phyloP scores from a whole-genome alignment of 1,140 invertebrate genomes.

The Helicoverpa armigera region DNA sequence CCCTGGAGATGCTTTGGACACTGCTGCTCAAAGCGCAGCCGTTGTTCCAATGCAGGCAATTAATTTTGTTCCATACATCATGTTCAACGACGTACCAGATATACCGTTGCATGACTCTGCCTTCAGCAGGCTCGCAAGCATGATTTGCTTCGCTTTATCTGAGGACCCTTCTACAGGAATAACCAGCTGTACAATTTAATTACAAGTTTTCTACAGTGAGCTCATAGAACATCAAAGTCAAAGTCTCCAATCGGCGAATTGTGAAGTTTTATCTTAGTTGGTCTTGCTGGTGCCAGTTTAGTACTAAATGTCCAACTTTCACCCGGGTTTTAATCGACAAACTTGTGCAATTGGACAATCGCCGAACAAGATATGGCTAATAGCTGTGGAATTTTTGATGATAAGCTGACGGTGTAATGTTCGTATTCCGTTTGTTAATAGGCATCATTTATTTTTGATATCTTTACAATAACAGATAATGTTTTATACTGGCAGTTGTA shows the following conservation, averaged over 20 bases:
- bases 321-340: slow-evolving; percentile 62
- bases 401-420: slow-evolving; percentile 56
- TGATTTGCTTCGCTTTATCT: slow-evolving; percentile 72
- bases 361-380: slow-evolving; percentile 52
- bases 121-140: slow-evolving; percentile 54
- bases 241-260: slow-evolving; percentile 49
- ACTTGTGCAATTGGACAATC: slow-evolving; percentile 68
- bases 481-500: background rate
- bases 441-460: slow-evolving; percentile 43
- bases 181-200: slow-evolving; percentile 60
- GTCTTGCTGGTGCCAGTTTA: slow-evolving; percentile 53
- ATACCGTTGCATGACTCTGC: slow-evolving; percentile 53
- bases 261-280: slow-evolving; percentile 60
- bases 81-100: slow-evolving; percentile 69
- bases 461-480: slow-evolving; percentile 42
- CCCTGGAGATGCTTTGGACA: slow-evolving; percentile 63
- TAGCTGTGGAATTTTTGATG: slow-evolving; percentile 56
- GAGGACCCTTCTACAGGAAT: slow-evolving; percentile 64
- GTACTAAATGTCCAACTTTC: slow-evolving; percentile 57
- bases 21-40: slow-evolving; percentile 57
- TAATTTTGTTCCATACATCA: slow-evolving; percentile 73
- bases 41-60: slow-evolving; percentile 63
- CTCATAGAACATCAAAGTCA: background rate
- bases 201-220: slow-evolving; percentile 9
- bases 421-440: slow-evolving; percentile 51